A percentile compares a stretch with the other conserved stretches of the same genome.
These are phyloP conservation scores for Branchinecta lindahli DNA, from an alignment of 1,140 invertebrate species.

Conservation along the genomic window DNA sequence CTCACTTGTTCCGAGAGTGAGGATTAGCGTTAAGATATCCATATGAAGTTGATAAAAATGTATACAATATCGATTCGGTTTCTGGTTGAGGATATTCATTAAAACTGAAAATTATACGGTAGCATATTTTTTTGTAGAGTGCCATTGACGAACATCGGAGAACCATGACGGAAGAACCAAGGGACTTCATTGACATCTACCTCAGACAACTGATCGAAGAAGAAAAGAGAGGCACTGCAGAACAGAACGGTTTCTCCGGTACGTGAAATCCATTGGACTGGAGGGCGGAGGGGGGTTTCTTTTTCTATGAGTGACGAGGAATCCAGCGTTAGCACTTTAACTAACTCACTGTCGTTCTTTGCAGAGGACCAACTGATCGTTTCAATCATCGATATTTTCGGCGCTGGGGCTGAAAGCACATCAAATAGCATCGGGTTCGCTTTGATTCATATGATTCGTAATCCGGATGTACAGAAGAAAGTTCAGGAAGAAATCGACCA, in stretches of 20 bases:
- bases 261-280: not conserved
- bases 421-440: slow-evolving; percentile 24
- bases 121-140: not conserved
- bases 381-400: slow-evolving; percentile 25
- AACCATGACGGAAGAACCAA: slow-evolving; percentile 31
- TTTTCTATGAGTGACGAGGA: no score
- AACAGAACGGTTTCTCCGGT: slow-evolving; percentile 18
- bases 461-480: slow-evolving; percentile 26
- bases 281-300: no score
- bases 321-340: no score
- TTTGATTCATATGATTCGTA: slow-evolving; percentile 23
- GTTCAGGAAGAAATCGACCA: slow-evolving; percentile 29
- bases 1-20: no score
- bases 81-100: no score
- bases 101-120: no score
- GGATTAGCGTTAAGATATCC: no score
- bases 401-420: slow-evolving; percentile 27
- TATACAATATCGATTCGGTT: no score
- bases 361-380: slow-evolving; percentile 22
- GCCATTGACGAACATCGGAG: not conserved
- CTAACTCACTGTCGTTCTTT: not conserved
- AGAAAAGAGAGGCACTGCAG: slow-evolving; percentile 17
- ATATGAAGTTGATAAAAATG: no score
- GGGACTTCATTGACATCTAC: slow-evolving; percentile 61
- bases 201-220: slow-evolving; percentile 45